Evolutionary conservation across 2,888 invertebrate species (phyloP), one percentile per base, ranked within the genome.

Genomic region (Poecilus cupreus): DNA sequence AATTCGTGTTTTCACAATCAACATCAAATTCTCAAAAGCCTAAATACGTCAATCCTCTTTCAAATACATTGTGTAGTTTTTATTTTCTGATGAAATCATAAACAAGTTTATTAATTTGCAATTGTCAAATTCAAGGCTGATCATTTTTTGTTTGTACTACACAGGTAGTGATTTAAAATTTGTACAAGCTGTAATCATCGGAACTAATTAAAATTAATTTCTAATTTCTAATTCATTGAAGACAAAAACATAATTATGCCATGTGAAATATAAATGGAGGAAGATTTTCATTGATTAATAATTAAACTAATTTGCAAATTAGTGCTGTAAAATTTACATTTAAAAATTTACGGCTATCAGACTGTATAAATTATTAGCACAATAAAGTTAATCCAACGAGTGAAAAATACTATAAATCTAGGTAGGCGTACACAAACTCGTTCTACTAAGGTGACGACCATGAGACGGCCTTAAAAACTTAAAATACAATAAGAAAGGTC

Each of bases 401-500:
- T 10, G 39, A 37, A 68, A 60, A 46, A 24, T 60, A 60, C 22
- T 13, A 68, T 68, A 68, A 68, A 68, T 68, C 37, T 68, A 68
- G 64, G 64, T 68, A 37, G 37, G 37, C 37, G 37, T 37, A 3
- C 4, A 18, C 13, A 68, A 68, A 37, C 32, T 68, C 37, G 37
- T 68, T 68, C 37, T 26, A 1, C 37, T 68, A 68, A 68, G 64
- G 64, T 68, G 64, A 68, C 20, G 78, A 46, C 78, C 78, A 22
- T 78, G 78, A 78, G 78, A 78, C 49, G 64, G 68, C 43, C 78
- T 64, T 78, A 64, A 46, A 43, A 64, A 64, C 68, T 78, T 78
- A 78, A 68, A 78, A 78, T 78, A 78, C 78, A 78, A 78, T 78
- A 64, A 54, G 68, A 78, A 77, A 77, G 77, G 77, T 68, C 49